Conservation (phyloP, 2,888 invertebrate genomes). For the Panopea generosa region DNA sequence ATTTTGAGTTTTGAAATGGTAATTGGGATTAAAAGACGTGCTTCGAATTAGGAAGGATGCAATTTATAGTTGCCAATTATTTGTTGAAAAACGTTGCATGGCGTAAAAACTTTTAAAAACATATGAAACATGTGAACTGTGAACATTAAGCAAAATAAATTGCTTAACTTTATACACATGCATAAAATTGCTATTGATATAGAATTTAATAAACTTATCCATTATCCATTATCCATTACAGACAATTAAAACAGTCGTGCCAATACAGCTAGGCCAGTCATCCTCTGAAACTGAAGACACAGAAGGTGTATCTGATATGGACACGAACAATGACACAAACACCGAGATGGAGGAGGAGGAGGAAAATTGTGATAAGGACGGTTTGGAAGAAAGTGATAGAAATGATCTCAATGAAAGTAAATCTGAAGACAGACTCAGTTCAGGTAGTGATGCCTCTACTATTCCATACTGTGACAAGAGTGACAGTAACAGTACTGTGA, state of each 20-base stretch:
- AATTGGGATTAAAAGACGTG: too few relatives aligned
- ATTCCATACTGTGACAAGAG: conserved; percentile 64
- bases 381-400: neutral
- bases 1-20: too few relatives aligned
- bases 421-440: conserved; percentile 46
- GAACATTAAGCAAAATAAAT: too few relatives aligned
- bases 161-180: too few relatives aligned
- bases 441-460: conserved; percentile 53
- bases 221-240: too few relatives aligned
- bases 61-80: too few relatives aligned
- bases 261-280: conserved; percentile 45
- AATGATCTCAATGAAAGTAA: conserved; percentile 16
- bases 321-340: conserved; percentile 14
- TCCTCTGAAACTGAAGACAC: conserved; percentile 31
- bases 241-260: conserved; percentile 70
- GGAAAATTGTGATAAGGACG: conserved; percentile 10
- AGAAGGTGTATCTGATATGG: conserved; percentile 43
- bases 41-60: too few relatives aligned
- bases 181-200: too few relatives aligned
- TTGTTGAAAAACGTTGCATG: too few relatives aligned
- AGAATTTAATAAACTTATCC: too few relatives aligned
- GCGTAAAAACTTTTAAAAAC: too few relatives aligned
- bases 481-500: conserved; percentile 60
- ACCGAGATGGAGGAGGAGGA: conserved; percentile 7
- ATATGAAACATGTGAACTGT: too few relatives aligned